Conservation (phyloP, 1,140 invertebrate species). For the Drosophila subpulchrella region DNA sequence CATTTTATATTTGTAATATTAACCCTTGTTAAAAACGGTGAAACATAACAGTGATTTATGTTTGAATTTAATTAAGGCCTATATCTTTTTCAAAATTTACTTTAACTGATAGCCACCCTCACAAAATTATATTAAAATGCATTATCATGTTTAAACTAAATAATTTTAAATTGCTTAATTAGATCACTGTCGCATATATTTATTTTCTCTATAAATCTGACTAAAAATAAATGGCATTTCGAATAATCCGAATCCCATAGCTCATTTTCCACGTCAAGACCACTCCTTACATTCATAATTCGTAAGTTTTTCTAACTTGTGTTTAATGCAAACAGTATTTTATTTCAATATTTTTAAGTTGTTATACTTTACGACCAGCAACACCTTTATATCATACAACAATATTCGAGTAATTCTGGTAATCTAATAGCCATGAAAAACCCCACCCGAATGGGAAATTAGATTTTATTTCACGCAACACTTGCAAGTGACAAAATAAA, state of each 20-base stretch:
- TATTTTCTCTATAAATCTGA: slow-evolving; percentile 10
- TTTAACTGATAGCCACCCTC: slow-evolving; percentile 1
- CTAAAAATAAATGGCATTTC: not conserved
- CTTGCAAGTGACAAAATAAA: slow-evolving; percentile 63
- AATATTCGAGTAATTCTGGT: slow-evolving; percentile 34
- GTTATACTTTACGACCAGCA: not conserved
- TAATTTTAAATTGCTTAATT: not conserved
- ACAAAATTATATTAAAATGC: slow-evolving; percentile 13
- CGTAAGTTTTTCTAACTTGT: not conserved
- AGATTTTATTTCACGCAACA: slow-evolving; percentile 55
- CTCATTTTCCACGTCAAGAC: slow-evolving; percentile 1
- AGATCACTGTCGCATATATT: not conserved
- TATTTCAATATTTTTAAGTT: not conserved
- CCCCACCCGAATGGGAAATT: slow-evolving; percentile 36
- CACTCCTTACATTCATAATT: slow-evolving; percentile 1
- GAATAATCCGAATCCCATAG: not conserved
- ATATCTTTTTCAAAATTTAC: slow-evolving; percentile 2
- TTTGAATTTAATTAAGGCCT: not conserved
- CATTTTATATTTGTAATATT: too few species aligned
- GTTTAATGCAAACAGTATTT: not conserved
- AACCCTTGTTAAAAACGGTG: not conserved
- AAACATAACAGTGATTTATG: not conserved
- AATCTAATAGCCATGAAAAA: slow-evolving; percentile 41
- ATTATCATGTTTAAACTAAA: slow-evolving; percentile 12
- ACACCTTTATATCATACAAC: slow-evolving; percentile 12